phyloP scores from a whole-genome alignment of 64 coral and sea anemone genomes.

The Stylophora pistillata region DNA sequence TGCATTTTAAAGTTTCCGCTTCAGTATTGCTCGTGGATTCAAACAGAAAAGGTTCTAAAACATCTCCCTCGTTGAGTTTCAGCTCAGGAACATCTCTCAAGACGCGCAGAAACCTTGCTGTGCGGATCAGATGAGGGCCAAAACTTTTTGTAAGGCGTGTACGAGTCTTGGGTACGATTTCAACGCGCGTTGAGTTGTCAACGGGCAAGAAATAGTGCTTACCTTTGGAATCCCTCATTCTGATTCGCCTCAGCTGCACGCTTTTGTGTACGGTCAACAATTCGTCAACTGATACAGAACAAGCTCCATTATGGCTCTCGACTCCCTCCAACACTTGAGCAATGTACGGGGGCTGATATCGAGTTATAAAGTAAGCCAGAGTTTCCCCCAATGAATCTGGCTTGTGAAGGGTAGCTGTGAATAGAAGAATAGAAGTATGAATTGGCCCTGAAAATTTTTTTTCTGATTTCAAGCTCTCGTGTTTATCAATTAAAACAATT shows the following conservation, averaged over 20 bases:
- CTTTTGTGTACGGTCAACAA: background rate
- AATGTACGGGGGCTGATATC: background rate
- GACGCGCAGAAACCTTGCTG: background rate
- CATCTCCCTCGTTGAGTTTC: conserved; percentile 8
- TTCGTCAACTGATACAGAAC: background rate
- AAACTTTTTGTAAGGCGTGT: background rate
- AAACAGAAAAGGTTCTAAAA: background rate
- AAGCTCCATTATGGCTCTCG: background rate
- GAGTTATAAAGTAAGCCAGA: background rate
- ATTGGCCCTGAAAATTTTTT: background rate
- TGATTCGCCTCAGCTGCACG: background rate
- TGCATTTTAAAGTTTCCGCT: conserved; percentile 18
- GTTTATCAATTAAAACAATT: background rate
- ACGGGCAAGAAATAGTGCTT: background rate
- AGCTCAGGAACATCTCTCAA: background rate
- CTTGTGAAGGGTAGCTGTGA: background rate
- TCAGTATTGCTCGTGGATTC: background rate
- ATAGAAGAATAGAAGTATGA: background rate
- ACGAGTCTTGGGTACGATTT: background rate
- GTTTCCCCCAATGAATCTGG: background rate
- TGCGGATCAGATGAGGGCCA: background rate
- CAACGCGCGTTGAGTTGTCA: conserved; percentile 6
- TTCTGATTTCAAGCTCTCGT: background rate
- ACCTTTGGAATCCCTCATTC: background rate
- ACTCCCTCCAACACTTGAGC: background rate